A percentile compares a stretch with the other conserved stretches of the same genome.
These are phyloP conservation scores for Scophthalmus maximus DNA, from an alignment of 2,113 vertebrate genomes.

Conservation along the genomic window DNA sequence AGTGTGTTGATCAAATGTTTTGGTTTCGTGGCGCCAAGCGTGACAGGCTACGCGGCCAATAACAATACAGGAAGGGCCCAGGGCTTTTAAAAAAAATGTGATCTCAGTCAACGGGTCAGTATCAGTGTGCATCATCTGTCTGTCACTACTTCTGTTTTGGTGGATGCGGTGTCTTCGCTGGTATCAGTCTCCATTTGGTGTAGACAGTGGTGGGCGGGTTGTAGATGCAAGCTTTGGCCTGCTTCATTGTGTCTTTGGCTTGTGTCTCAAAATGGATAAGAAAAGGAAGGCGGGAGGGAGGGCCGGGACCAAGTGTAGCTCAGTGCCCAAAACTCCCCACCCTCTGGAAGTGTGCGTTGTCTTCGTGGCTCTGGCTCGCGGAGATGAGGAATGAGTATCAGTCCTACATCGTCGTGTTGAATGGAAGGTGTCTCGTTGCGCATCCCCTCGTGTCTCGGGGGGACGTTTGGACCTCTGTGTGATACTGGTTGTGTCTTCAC, in stretches of 20 bases:
- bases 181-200: constrained; percentile 69
- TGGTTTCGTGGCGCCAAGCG: constrained; percentile 40
- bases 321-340: constrained; percentile 64
- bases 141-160: constrained; percentile 65
- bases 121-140: constrained; percentile 64
- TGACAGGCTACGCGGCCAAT: constrained; percentile 21
- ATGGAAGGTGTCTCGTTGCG: constrained; percentile 61
- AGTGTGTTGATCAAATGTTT: constrained; percentile 59
- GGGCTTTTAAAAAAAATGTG: constrained; percentile 28
- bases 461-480: constrained; percentile 63
- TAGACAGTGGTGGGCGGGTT: constrained; percentile 38
- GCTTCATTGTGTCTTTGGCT: constrained; percentile 71
- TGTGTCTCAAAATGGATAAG: constrained; percentile 33
- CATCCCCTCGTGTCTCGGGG: constrained; percentile 51
- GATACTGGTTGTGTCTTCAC: constrained; percentile 72
- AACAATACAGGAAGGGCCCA: constrained; percentile 23
- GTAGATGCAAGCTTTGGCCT: constrained; percentile 54
- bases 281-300: background rate
- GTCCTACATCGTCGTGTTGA: constrained; percentile 70
- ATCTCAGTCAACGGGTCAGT: constrained; percentile 27
- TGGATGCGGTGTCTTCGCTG: constrained; percentile 70
- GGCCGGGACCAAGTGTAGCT: constrained; percentile 76
- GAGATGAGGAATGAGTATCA: constrained; percentile 63
- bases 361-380: constrained; percentile 68
- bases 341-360: constrained; percentile 64